Base-by-base conservation (phyloP, 2,888 invertebrate genomes). In the Schrankia costaestrigalis region DNA sequence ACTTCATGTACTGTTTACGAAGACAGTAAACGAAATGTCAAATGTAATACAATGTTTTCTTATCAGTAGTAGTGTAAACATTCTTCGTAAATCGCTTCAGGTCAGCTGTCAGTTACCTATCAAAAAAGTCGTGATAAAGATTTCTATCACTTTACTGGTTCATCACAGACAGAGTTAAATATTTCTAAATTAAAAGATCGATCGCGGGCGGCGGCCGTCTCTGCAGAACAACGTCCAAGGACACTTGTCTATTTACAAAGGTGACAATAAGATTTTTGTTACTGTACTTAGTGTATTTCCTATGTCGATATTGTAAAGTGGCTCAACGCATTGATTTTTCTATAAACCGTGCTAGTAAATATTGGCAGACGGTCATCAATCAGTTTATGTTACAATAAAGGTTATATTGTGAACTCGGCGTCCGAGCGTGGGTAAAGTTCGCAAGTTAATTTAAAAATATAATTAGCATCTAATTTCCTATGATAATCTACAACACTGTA, bases 241-340 rank as follows among this genome's bases (percentile, higher is more conserved):
- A 56, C 63, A 56, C 33, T 34, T 27, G 33, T 37, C 41, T 41
- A 33, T 38, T 36, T 39, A 22, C 25, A 40, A 45, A 59, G 49
- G 59, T 57, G 46, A 51, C 26, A 39, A 31, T 23, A 36, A 35
- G 11, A 29, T 43, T 25, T 9, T 34, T 19, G 23, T 14, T 28
- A 25, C 33, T 2, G 35, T 41, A 33, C 41, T 46, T 46, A 2
- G 6, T 4, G n/a, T n/a, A n/a, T n/a, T n/a, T 2, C 11, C 28
- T 29, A 41, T 28, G 31, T 41, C 31, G 31, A 37, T 30, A 31
- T 24, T 34, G 36, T 35, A 12, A 35, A 34, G 33, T 42, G 22
- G 14, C 22, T 34, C 49, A 52, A 38, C 48, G 53, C 77, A 81
- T 80, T 76, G 80, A 80, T 79, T 81, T 81, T 80, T 76, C 71